Conservation (phyloP, 2,888 invertebrate species). For the Xestoiulus laeticollis region DNA sequence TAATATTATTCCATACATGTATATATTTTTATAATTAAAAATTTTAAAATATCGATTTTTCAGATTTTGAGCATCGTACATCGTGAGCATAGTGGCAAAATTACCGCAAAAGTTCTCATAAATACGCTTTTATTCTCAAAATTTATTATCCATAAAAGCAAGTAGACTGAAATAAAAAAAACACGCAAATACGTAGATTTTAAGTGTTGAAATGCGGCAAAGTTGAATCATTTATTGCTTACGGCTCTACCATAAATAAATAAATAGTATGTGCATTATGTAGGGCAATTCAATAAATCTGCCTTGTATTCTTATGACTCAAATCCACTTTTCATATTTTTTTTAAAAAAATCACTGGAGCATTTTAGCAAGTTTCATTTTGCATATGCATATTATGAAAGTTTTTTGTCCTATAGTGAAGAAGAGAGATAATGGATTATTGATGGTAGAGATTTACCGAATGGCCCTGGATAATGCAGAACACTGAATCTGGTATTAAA, state of each 20-base stretch:
- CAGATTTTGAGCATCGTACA: not conserved
- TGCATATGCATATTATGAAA: not conserved
- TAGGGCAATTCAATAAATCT: not conserved
- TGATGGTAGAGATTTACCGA: not conserved
- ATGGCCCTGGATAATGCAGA: not conserved
- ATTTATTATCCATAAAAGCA: not conserved
- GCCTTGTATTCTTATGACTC: not conserved
- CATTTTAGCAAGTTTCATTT: not conserved
- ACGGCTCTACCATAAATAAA: not conserved
- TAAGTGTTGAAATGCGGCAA: not conserved
- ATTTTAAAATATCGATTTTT: not conserved
- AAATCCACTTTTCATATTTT: not conserved
- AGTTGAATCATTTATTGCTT: not conserved
- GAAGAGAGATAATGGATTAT: not conserved
- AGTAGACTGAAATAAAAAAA: not conserved
- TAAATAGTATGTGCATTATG: not conserved
- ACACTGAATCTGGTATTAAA: not conserved
- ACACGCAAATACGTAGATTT: not conserved
- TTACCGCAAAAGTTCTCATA: not conserved
- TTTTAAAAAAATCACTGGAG: not conserved
- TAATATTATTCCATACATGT: not conserved
- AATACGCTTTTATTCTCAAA: not conserved
- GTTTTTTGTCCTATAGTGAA: not conserved
- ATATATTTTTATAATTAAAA: not conserved
- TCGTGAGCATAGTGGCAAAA: not conserved